These are phyloP conservation scores for Lasioglossum morio DNA, from an alignment of 2,888 invertebrate genomes.

Conservation along the genomic window DNA sequence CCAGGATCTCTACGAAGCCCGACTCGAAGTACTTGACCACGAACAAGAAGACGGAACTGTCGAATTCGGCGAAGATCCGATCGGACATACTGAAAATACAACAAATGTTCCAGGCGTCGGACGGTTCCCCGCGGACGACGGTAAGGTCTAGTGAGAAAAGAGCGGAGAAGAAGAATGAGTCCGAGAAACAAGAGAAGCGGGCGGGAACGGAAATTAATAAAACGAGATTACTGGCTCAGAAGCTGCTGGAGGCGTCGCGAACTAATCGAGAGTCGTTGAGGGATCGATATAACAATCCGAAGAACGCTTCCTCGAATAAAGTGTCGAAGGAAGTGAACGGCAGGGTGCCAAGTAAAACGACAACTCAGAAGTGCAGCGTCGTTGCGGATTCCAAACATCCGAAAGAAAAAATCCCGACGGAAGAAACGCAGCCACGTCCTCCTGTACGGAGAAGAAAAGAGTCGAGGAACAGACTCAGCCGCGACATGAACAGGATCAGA, in stretches of 20 bases:
- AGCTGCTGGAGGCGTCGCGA: constrained; percentile 74
- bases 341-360: constrained; percentile 42
- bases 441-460: constrained; percentile 66
- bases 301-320: constrained; percentile 43
- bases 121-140: constrained; percentile 37
- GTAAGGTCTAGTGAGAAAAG: constrained; percentile 54
- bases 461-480: constrained; percentile 45
- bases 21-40: constrained; percentile 42
- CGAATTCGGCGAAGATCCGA: constrained; percentile 74
- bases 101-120: constrained; percentile 76
- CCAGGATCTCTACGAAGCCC: constrained; percentile 32
- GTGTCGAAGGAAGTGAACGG: constrained; percentile 45
- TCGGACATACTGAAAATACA: constrained; percentile 79
- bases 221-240: constrained; percentile 74
- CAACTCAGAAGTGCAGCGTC: constrained; percentile 26
- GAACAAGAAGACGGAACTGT: constrained; percentile 51
- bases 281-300: constrained; percentile 64
- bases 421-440: constrained; percentile 66
- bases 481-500: constrained; percentile 23
- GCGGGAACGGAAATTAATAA: constrained; percentile 65
- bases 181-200: constrained; percentile 67
- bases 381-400: constrained; percentile 37
- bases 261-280: constrained; percentile 66
- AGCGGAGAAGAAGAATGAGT: constrained; percentile 37
- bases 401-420: constrained; percentile 41